Percentiles rank a stretch among this genome's conserved stretches.
Conservation (phyloP, 2,888 invertebrate genomes). For the Troilus luridus region DNA sequence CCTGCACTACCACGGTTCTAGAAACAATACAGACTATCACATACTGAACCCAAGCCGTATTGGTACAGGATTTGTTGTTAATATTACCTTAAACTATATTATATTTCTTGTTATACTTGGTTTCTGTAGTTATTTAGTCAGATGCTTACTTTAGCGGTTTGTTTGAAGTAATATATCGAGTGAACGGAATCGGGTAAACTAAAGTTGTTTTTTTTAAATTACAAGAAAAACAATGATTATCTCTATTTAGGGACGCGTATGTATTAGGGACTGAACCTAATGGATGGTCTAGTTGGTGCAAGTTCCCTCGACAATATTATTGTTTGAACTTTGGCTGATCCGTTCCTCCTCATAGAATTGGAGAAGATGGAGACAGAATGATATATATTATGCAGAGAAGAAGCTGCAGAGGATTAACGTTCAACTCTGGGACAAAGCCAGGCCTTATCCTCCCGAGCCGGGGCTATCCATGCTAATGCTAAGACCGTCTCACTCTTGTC, state of each 20-base stretch:
- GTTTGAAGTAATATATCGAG: not conserved
- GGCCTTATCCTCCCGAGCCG: not conserved
- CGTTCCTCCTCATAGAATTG: not conserved
- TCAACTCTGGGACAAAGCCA: not conserved
- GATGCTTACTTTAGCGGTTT: not conserved
- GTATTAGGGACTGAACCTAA: not conserved
- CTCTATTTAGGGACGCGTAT: not conserved
- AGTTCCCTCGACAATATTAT: not conserved
- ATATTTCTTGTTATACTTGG: too few species aligned
- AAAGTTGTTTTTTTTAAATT: not conserved
- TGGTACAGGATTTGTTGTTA: too few species aligned
- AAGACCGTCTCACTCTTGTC: not conserved
- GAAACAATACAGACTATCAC: too few species aligned
- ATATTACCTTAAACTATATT: too few species aligned
- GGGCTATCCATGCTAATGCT: constrained; percentile 21
- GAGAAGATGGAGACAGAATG: not conserved
- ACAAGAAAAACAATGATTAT: not conserved
- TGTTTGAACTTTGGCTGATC: not conserved
- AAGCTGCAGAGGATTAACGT: constrained; percentile 40
- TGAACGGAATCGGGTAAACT: not conserved
- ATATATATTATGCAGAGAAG: constrained; percentile 23
- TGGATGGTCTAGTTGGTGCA: too few species aligned
- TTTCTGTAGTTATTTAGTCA: too few species aligned
- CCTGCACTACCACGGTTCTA: too few species aligned
- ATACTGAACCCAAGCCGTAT: too few species aligned